These are phyloP conservation scores for Thera obeliscata DNA, from an alignment of 2,888 invertebrate genomes.

Conservation along the genomic window DNA sequence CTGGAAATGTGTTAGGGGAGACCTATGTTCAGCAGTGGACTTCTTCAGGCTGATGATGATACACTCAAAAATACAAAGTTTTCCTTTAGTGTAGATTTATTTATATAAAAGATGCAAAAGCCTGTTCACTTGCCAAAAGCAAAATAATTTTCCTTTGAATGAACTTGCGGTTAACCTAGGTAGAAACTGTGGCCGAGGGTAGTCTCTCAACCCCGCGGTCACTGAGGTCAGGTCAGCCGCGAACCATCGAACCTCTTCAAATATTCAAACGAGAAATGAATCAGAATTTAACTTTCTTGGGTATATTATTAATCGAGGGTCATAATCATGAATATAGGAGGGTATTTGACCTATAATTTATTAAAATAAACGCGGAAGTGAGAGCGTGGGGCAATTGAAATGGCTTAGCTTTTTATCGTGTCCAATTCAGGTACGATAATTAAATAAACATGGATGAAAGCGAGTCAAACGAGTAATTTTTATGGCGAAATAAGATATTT, in stretches of 20 bases:
- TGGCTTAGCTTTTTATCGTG: not conserved
- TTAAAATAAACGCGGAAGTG: not conserved
- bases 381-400: not conserved
- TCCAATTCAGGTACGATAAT: not conserved
- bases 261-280: constrained; percentile 69
- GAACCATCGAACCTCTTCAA: constrained; percentile 65
- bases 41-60: no score
- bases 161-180: constrained; percentile 16
- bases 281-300: constrained; percentile 62
- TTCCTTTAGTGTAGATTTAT: no score
- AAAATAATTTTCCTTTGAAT: constrained; percentile 10
- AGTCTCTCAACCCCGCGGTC: constrained; percentile 56
- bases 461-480: not conserved
- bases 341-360: constrained; percentile 3
- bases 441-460: not conserved
- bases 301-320: constrained; percentile 36
- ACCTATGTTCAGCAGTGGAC: no score
- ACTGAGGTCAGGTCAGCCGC: constrained; percentile 52
- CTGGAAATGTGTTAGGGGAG: no score
- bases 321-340: constrained; percentile 12
- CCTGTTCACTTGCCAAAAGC: no score
- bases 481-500: not conserved
- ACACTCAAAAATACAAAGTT: no score
- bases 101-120: no score
- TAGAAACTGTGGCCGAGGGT: constrained; percentile 22